These are phyloP conservation scores for Columba janthina DNA, from an alignment of 2,113 vertebrate species.

Conservation along the genomic window DNA sequence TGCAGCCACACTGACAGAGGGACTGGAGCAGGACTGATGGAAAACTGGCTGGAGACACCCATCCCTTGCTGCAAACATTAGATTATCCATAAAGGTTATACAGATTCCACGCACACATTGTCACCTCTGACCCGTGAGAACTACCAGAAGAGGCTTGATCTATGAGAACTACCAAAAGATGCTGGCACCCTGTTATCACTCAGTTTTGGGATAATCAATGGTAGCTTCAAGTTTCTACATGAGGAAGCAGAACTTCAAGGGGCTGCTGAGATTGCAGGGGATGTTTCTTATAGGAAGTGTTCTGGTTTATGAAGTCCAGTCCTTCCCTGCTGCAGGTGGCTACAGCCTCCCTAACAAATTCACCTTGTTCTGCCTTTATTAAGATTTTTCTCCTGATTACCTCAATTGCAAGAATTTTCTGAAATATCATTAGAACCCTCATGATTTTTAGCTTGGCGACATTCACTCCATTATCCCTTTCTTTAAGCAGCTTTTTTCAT, in stretches of 20 bases:
- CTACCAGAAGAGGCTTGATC: neutral
- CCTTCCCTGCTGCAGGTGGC: neutral
- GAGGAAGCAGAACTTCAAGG: neutral
- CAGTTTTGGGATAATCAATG: neutral
- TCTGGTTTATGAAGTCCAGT: neutral
- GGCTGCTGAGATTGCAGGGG: neutral
- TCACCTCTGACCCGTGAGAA: neutral
- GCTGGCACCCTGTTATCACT: neutral
- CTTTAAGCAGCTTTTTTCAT: neutral
- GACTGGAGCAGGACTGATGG: rapidly evolving
- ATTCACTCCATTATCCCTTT: neutral
- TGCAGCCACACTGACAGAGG: neutral
- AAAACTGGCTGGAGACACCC: neutral
- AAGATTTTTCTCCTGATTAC: neutral
- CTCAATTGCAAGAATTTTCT: neutral
- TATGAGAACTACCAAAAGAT: neutral
- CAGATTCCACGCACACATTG: neutral
- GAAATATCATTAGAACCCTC: neutral
- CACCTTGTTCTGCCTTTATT: neutral
- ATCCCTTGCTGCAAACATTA: neutral
- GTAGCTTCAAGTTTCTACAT: neutral
- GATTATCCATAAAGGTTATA: neutral
- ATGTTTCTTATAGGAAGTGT: neutral
- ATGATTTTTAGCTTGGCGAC: neutral
- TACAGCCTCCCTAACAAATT: neutral